Base-by-base conservation (phyloP, 1,140 invertebrate species). In the Leucophenga varia region DNA sequence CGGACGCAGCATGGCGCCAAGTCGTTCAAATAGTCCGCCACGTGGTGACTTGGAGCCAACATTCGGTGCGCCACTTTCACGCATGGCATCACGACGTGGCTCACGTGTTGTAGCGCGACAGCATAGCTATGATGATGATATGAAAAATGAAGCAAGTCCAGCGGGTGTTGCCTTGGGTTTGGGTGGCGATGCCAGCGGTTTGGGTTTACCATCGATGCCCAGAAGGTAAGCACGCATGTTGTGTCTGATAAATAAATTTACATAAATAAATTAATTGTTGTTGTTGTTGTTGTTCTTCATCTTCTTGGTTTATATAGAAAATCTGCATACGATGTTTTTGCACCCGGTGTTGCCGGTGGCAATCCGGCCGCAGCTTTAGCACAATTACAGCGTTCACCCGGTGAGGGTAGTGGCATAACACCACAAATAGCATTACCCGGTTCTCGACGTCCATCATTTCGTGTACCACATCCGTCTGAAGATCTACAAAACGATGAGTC, bases 101-200 rank as follows among this genome's bases (percentile, higher is more conserved):
- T 89, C 88, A 0, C 77, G 86, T 43, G 71, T 78, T 32, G 63
- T 67, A 21, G 82, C 85, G 3, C 79, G 87, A 10, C 88, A 90
- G 70, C 86, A 88, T 55, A 90, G 87, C 55, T 89, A 88, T 58
- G 88, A 90, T 58, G 88, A 90, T 43, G 89, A 91, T 49, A 79
- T 84, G 77, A 64, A 78, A 67, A 47, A 73, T 52, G 44, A 53
- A 17, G 54, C 51, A 7, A n/a, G 44, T 57, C 28, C 69, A 75
- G 28, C 74, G 2, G 40, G 31, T 55, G 0, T 79, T 4, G 57
- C 65, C 2, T 16, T 49, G 17, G 82, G 81, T 10, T 77, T 87
- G 19, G 79, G 61, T 5, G 67, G 63, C 3, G 43, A 61, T 64
- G 46, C 72, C 65, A 37, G 77, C 45, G 13, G 81, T 3, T 76